phyloP scores from a whole-genome alignment of 1,140 invertebrate species.

The Atta cephalotes region DNA sequence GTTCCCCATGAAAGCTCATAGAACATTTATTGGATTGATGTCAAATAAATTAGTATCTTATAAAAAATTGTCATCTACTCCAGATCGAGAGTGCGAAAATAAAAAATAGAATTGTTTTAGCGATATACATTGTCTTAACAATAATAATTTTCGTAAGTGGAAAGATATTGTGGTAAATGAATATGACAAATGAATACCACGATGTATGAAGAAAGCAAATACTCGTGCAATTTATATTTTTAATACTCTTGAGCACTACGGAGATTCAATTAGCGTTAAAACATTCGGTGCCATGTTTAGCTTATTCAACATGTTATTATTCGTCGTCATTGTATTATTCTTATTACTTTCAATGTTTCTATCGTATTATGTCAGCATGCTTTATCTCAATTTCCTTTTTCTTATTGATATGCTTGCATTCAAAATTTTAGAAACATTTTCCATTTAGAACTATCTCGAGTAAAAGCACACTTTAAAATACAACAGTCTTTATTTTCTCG shows the following conservation, averaged over 20 bases:
- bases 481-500: neutral
- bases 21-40: constrained; percentile 19
- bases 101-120: neutral
- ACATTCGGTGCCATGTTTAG: constrained; percentile 1
- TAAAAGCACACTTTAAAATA: constrained; percentile 1
- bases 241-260: neutral
- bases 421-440: constrained; percentile 22
- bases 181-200: neutral
- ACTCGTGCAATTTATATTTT: constrained; percentile 13
- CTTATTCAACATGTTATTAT: constrained; percentile 23
- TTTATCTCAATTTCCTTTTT: constrained; percentile 26
- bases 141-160: neutral
- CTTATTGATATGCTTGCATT: constrained; percentile 13
- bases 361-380: constrained; percentile 16
- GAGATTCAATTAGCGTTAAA: constrained; percentile 42
- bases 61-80: constrained; percentile 23
- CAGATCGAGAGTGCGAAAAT: neutral
- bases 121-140: neutral
- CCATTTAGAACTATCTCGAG: neutral
- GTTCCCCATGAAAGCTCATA: constrained; percentile 2
- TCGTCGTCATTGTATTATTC: constrained; percentile 9
- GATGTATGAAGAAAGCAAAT: neutral
- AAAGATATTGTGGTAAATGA: neutral
- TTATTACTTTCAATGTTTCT: constrained; percentile 26
- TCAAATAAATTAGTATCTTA: constrained; percentile 17